phyloP scores from a whole-genome alignment of 2,113 vertebrate species.

The Pseudorhombus dupliciocellatus region DNA sequence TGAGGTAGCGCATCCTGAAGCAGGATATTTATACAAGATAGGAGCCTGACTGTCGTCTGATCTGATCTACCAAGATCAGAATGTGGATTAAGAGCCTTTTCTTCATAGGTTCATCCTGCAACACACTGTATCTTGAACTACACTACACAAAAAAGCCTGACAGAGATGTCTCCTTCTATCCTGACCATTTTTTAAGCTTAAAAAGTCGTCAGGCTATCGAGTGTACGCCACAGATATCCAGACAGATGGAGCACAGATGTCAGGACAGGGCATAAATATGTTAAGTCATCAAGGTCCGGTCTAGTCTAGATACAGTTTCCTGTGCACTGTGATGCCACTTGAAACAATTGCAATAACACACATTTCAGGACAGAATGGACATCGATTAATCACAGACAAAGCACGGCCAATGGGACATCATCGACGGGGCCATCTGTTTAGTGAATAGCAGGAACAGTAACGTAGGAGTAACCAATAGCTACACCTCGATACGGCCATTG shows the following conservation, averaged over 20 bases:
- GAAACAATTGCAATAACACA: slow-evolving; percentile 18
- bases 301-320: neutral
- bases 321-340: slow-evolving; percentile 10
- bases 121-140: neutral
- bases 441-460: slow-evolving; percentile 6
- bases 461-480: slow-evolving; percentile 6
- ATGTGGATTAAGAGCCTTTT: neutral
- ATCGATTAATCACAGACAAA: slow-evolving; percentile 28
- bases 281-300: neutral
- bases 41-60: slow-evolving; percentile 19
- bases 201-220: no score
- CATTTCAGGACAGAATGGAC: slow-evolving; percentile 3
- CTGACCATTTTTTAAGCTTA: no score
- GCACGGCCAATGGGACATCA: neutral
- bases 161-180: neutral
- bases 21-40: neutral
- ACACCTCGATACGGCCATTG: neutral
- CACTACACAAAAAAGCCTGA: neutral
- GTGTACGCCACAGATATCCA: neutral
- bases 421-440: slow-evolving; percentile 7
- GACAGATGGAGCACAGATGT: neutral
- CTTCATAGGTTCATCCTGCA: neutral
- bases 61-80: neutral
- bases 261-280: neutral
- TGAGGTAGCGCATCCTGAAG: neutral